phyloP scores from a whole-genome alignment of 2,113 vertebrate species.

The sheep (Ovis aries) region ARS-UI_Ramb_v3.0 NC_056058.1:100920001-100920500 shows the following conservation, averaged over 20 bases:
- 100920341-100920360: not conserved
- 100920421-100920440: not conserved
- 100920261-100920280: not conserved
- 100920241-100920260: not conserved
- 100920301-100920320: not conserved
- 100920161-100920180: not conserved
- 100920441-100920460: not conserved
- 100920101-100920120: not conserved
- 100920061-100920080: not conserved
- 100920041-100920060: not conserved
- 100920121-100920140: not conserved
- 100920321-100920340: not conserved
- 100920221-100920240: not conserved
- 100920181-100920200: not conserved
- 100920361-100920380: not conserved
- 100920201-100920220: not conserved
- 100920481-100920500: not conserved
- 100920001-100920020: not conserved
- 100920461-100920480: not conserved
- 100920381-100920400: not conserved
- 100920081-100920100: not conserved
- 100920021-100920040: not conserved
- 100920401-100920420: not conserved
- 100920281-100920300: not conserved
- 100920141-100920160: not conserved